Percentiles rank a stretch among this genome's conserved stretches.
phyloP scores from a whole-genome alignment of 2,797 vertebrate species.

The Poecile montanus region DNA sequence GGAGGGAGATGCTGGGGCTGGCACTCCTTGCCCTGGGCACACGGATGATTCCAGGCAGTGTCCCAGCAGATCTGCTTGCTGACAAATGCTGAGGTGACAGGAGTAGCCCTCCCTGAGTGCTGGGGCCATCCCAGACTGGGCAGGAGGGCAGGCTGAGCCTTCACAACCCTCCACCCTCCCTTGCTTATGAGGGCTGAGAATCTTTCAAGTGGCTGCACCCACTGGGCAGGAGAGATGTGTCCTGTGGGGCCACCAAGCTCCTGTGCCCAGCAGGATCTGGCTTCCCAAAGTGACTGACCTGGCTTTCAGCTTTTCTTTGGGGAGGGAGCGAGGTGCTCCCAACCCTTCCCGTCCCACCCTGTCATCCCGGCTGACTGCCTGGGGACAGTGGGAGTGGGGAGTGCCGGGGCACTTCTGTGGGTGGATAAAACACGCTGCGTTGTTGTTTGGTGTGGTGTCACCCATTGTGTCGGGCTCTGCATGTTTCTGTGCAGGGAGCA shows the following conservation, averaged over 20 bases:
- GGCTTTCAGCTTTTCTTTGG: not conserved
- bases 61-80: not conserved
- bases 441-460: slow-evolving; percentile 26
- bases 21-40: not conserved
- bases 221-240: fast-evolving
- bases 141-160: not conserved
- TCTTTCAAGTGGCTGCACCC: not conserved
- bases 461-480: slow-evolving; percentile 11
- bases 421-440: not conserved
- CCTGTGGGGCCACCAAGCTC: not conserved
- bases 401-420: fast-evolving
- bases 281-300: not conserved
- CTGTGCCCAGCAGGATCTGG: not conserved
- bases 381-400: not conserved
- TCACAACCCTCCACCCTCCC: not conserved
- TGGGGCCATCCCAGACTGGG: not conserved
- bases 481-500: slow-evolving; percentile 30
- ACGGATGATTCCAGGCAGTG: not conserved
- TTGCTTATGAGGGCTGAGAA: fast-evolving
- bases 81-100: not conserved
- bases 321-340: not conserved
- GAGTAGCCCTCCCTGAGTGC: not conserved
- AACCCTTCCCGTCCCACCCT: not conserved
- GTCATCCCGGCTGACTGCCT: fast-evolving
- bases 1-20: not conserved